Base-by-base conservation (phyloP, 2,888 invertebrate species). In the Aquatica leii region DNA sequence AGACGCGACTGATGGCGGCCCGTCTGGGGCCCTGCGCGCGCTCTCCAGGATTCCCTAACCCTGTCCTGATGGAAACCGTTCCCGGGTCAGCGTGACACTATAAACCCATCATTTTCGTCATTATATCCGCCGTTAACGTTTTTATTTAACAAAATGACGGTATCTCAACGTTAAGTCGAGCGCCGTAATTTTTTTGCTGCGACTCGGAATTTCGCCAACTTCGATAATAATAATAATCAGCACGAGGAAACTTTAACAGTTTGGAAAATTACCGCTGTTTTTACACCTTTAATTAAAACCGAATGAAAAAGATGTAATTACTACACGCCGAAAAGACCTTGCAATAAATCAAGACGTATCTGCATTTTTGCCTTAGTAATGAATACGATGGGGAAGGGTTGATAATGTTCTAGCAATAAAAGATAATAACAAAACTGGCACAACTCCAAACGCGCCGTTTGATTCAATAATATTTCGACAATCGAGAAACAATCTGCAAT, bases 31-130 rank as follows among this genome's bases (percentile, higher is more conserved):
- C 51, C 35, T 59, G 61, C 58, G 62, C 62, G 65, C 65, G 62
- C 59, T 50, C 58, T 50, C 58, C 62, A 58, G 62, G 62, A 58
- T 62, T 51, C 21, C 64, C 62, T 60, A 67, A 66, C 66, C 62
- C 65, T 62, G 61, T 62, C 65, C 58, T 49, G 54, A 43, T 41
- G 58, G 61, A 24, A 52, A 58, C 46, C 48, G 49, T 52, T 48
- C 49, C 66, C 64, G 41, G 62, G 62, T 58, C 62, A 58, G 58
- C 58, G 41, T 40, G 62, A 49, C 40, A 61, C 61, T 37, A 40
- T 54, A 37, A 48, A 37, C 53, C 20, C 52, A n/a, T 52, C 34
- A 18, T 52, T 37, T 18, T 35, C 14, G 14, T 24, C 15, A 35
- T 52, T 37, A 37, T 14, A 34, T 31, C 24, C 48, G 11, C n/a